A percentile compares a stretch with the other conserved stretches of the same genome.
These are phyloP conservation scores for Xerus inauris DNA, from an alignment of 2,113 vertebrate species.

Conservation along the genomic window DNA sequence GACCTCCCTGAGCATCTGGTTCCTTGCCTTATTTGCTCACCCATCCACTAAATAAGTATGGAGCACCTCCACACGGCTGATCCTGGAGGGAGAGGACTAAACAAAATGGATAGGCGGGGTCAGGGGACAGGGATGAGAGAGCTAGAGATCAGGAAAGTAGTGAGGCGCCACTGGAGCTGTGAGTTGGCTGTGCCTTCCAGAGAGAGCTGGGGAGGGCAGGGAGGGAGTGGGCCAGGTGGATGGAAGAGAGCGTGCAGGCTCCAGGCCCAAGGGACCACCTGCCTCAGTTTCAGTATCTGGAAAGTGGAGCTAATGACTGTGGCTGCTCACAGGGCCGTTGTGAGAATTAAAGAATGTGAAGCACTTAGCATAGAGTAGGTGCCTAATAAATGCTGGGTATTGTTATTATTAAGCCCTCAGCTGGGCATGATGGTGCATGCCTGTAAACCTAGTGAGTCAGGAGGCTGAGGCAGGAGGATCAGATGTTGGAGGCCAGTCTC, in stretches of 20 bases:
- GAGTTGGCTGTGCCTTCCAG: not conserved
- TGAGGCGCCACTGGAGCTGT: too few relatives aligned
- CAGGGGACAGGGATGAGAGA: not conserved
- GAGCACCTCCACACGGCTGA: not conserved
- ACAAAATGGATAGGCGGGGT: fast-evolving
- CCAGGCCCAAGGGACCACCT: fast-evolving
- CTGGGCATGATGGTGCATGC: too few relatives aligned
- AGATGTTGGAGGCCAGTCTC: too few relatives aligned
- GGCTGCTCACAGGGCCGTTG: fast-evolving
- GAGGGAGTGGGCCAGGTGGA: too few relatives aligned
- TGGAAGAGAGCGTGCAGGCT: not conserved
- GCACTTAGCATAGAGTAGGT: not conserved
- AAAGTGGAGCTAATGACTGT: too few relatives aligned
- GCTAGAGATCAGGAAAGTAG: too few relatives aligned
- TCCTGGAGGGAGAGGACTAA: not conserved
- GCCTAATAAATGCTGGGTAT: not conserved
- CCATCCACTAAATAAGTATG: too few relatives aligned
- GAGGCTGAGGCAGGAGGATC: too few relatives aligned
- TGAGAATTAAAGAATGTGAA: not conserved
- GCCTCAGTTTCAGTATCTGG: not conserved
- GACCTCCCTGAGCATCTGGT: not conserved
- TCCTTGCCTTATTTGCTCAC: not conserved
- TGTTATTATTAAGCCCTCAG: not conserved
- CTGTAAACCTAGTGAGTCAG: too few relatives aligned
- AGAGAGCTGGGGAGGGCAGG: not conserved